phyloP scores from a whole-genome alignment of 2,797 vertebrate genomes.

The Muscicapa striata region DNA sequence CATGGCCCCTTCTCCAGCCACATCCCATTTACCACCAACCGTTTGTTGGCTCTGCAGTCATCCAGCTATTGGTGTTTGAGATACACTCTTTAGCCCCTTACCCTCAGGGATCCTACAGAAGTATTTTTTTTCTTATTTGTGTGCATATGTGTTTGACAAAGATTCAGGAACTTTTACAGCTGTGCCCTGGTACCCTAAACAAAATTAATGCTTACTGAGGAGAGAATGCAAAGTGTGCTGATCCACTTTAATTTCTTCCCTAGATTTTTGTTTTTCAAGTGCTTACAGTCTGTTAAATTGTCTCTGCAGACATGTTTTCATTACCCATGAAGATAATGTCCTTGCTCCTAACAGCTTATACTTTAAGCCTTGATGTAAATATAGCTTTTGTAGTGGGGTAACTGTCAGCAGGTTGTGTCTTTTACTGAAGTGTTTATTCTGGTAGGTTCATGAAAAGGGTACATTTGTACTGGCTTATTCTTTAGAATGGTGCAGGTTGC shows the following conservation, averaged over 20 bases:
- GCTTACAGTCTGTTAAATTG: neutral
- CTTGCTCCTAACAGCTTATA: neutral
- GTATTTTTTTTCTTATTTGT: neutral
- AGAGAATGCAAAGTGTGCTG: neutral
- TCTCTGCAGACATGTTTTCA: neutral
- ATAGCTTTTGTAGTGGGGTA: neutral
- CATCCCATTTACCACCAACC: neutral
- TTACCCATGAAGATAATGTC: neutral
- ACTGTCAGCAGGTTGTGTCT: neutral
- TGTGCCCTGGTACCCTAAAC: neutral
- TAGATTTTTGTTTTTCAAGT: neutral
- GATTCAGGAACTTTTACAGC: neutral
- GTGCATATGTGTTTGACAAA: neutral
- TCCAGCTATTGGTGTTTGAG: neutral
- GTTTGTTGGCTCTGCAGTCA: neutral
- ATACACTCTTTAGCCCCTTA: fast-evolving
- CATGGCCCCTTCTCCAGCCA: neutral
- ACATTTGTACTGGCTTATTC: neutral
- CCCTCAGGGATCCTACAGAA: neutral
- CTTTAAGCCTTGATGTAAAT: neutral
- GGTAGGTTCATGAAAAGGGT: neutral
- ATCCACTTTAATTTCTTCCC: neutral
- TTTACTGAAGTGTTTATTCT: neutral
- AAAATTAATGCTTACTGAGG: neutral
- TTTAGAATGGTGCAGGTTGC: neutral